These are phyloP conservation scores for Myioborus melanocephalus DNA, from an alignment of 2,797 vertebrate species.

Conservation along the genomic window DNA sequence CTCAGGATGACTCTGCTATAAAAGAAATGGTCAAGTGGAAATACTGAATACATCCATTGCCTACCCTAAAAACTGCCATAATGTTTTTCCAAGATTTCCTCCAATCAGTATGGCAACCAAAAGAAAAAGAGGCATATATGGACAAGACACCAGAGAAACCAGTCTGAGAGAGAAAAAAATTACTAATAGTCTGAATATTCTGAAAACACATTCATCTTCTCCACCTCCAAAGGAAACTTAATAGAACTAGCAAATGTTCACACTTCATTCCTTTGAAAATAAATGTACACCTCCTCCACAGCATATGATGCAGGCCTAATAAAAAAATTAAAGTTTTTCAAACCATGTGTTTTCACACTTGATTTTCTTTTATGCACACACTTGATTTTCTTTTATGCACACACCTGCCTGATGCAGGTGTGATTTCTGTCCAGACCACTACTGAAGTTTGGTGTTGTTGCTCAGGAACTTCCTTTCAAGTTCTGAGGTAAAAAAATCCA, in stretches of 20 bases:
- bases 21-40: background rate
- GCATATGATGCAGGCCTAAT: background rate
- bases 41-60: background rate
- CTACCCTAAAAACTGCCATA: background rate
- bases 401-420: background rate
- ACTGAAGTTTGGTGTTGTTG: background rate
- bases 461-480: conserved; percentile 4
- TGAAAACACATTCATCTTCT: background rate
- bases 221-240: background rate
- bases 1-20: background rate
- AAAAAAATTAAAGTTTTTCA: background rate
- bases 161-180: background rate
- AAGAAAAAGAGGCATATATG: background rate
- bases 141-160: background rate
- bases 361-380: background rate
- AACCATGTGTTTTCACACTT: background rate
- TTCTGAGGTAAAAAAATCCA: background rate
- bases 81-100: background rate
- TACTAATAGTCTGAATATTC: background rate
- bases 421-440: background rate
- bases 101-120: background rate
- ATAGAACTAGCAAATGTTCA: background rate
- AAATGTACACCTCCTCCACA: background rate
- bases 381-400: background rate
- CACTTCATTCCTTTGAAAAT: background rate